Conservation (phyloP, 1,140 invertebrate genomes). For the Physella acuta region DNA sequence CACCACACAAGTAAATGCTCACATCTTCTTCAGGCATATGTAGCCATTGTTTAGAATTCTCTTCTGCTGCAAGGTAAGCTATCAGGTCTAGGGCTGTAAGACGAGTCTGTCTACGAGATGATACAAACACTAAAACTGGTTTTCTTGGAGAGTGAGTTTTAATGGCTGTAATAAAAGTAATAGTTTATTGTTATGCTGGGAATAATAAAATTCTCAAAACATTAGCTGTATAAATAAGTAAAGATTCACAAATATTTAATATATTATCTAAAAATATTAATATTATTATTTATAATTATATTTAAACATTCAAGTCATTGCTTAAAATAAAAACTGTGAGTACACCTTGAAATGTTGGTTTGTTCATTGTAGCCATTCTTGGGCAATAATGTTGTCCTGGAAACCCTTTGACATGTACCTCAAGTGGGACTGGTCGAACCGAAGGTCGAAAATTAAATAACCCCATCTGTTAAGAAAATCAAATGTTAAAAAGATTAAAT, state of each 20-base stretch:
- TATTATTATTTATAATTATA: too few species aligned
- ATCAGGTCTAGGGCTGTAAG: slow-evolving; percentile 96
- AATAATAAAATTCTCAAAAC: too few species aligned
- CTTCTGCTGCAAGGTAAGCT: slow-evolving; percentile 85
- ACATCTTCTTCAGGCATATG: slow-evolving; percentile 85
- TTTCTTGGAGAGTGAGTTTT: slow-evolving; percentile 86
- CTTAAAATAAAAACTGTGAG: background rate
- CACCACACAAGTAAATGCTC: slow-evolving; percentile 28
- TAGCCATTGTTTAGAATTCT: slow-evolving; percentile 93
- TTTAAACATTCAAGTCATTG: too few species aligned
- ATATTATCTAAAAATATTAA: too few species aligned
- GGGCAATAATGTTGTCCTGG: slow-evolving; percentile 98
- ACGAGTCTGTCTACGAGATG: slow-evolving; percentile 94
- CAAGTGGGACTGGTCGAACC: slow-evolving; percentile 93
- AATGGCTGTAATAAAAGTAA: slow-evolving; percentile 69
- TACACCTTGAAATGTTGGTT: slow-evolving; percentile 86
- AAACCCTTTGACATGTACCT: slow-evolving; percentile 92
- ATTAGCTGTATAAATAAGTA: too few species aligned
- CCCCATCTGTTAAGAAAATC: slow-evolving; percentile 66
- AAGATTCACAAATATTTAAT: too few species aligned
- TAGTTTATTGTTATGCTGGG: too few species aligned
- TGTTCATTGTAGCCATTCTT: slow-evolving; percentile 99
- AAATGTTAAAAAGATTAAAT: too few species aligned
- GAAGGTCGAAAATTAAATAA: slow-evolving; percentile 97
- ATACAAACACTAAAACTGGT: slow-evolving; percentile 94